These are phyloP conservation scores for Heteronetta atricapilla DNA, from an alignment of 2,113 vertebrate species.

Conservation along the genomic window DNA sequence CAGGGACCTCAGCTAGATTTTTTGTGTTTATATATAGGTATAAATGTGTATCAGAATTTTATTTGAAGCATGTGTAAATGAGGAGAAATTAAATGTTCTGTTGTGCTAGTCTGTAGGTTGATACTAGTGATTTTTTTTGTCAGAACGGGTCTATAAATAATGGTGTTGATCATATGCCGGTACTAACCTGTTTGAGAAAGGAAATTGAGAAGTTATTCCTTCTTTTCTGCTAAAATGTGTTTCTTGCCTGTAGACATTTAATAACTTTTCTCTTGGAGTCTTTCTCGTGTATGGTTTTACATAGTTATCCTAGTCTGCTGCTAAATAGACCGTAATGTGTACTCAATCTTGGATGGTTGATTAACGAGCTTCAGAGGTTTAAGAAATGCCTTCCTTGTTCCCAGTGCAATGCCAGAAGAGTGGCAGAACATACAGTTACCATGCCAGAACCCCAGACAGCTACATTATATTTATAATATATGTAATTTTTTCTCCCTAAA, in stretches of 20 bases:
- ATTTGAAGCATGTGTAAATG: not conserved
- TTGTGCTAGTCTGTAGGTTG: not conserved
- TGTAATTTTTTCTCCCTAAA: not conserved
- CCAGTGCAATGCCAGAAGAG: not conserved
- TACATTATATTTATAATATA: not conserved
- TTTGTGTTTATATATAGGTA: not conserved
- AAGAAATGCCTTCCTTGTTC: not conserved
- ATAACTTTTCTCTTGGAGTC: not conserved
- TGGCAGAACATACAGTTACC: not conserved
- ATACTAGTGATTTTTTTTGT: not conserved
- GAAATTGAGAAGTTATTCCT: not conserved
- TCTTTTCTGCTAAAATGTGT: not conserved
- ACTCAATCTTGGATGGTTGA: fast-evolving
- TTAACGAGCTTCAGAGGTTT: not conserved
- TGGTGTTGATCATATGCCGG: not conserved
- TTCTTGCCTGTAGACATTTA: not conserved
- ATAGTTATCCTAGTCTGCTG: not conserved
- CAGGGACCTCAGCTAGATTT: not conserved
- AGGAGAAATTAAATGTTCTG: not conserved
- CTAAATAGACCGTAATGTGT: fast-evolving
- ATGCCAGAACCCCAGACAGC: not conserved
- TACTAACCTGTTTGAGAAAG: not conserved
- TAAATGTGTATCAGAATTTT: not conserved
- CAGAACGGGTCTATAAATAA: no score
- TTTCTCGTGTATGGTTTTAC: not conserved